A percentile compares a stretch with the other conserved stretches of the same genome.
phyloP scores from a whole-genome alignment of 2,113 vertebrate genomes.

The Burhinus bistriatus region DNA sequence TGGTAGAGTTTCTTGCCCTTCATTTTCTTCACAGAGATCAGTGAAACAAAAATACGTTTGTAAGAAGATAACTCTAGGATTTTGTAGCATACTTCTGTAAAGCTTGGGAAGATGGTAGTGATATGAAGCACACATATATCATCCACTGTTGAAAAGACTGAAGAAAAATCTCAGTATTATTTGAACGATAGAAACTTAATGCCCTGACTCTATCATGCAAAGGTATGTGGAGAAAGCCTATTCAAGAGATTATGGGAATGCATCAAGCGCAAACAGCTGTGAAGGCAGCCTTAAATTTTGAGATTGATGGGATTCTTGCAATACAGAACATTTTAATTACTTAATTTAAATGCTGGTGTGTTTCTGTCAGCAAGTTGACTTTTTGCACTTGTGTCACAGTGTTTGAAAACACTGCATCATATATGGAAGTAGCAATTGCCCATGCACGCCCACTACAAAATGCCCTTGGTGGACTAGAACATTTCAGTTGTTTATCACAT shows the following conservation, averaged over 20 bases:
- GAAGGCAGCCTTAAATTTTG: not conserved
- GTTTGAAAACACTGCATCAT: not conserved
- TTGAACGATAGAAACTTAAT: not conserved
- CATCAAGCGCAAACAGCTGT: not conserved
- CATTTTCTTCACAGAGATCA: not conserved
- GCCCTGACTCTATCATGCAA: not conserved
- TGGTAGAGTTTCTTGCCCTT: not conserved
- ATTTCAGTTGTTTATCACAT: conserved; percentile 17
- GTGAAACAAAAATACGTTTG: not conserved
- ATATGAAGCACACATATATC: not conserved
- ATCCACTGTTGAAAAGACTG: not conserved
- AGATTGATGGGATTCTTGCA: conserved; percentile 18
- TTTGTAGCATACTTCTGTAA: not conserved
- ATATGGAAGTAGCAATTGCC: not conserved
- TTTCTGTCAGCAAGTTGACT: not conserved
- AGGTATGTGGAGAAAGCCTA: not conserved
- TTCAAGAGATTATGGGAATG: not conserved
- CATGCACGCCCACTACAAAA: not conserved
- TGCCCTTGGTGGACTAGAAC: not conserved
- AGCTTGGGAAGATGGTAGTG: not conserved
- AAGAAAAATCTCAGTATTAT: not conserved
- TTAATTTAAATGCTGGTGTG: not conserved
- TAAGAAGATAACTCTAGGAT: not conserved
- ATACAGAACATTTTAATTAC: not conserved
- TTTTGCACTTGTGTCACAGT: not conserved